Evolutionary conservation across 2,888 invertebrate genomes (phyloP), one percentile per base, ranked within the genome.

Genomic region (Pteria penguin): DNA sequence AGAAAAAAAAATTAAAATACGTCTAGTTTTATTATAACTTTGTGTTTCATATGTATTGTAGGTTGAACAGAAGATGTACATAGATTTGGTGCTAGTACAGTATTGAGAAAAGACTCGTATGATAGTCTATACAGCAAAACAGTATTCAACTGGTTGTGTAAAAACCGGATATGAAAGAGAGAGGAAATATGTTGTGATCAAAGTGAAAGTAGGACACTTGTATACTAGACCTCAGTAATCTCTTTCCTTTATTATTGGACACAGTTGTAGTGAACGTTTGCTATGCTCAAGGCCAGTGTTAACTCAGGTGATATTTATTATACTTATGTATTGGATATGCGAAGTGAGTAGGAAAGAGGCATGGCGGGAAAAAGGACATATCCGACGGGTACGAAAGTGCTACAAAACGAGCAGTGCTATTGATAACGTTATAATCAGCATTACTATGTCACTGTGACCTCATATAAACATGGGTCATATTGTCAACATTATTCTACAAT

Each of bases 251-350:
- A 18, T 45, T 18, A 18, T 45, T 55, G 55, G 60, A 60, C 60
- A 60, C 60, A 60, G 60, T 27, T 60, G 0, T n/a, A 45, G 11
- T 18, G 45, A 45, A 45, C 8, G 60, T 27, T 27, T 14, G 22
- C 27, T 8, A 22, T 60, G 71, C 71, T 71, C 31, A 52, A 71
- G 71, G 71, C 71, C 71, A 71, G 71, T 71, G 45, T 45, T 61
- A 61, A 71, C 71, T 71, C 71, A 71, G 71, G 71, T 61, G 60
- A 26, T 24, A 60, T 60, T 60, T 60, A 60, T 24, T 60, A n/a
- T 11, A 60, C 27, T 60, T n/a, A 24, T n/a, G 60, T 26, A 22
- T 11, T 60, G 60, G 60, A n/a, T 60, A 14, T 24, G 24, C 27
- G 60, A 60, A 26, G 26, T 60, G 60, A 29, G n/a, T n/a, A n/a